These are phyloP conservation scores for Laupala kohalensis DNA, from an alignment of 1,140 invertebrate species.

Conservation along the genomic window DNA sequence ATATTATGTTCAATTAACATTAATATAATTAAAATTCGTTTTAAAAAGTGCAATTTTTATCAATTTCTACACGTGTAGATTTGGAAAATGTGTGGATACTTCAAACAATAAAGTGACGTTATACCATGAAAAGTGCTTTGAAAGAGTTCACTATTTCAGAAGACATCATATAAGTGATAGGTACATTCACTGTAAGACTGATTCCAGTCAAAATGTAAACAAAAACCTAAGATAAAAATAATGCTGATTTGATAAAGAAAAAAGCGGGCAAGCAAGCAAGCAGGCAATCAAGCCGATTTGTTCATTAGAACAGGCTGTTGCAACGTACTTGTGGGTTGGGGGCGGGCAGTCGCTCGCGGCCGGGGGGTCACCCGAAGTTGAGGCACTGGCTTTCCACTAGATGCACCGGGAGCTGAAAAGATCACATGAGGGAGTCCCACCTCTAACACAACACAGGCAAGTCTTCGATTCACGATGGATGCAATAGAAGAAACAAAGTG, in stretches of 20 bases:
- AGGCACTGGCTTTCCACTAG: conserved; percentile 3
- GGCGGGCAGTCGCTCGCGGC: conserved; percentile 1
- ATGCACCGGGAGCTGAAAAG: conserved; percentile 6
- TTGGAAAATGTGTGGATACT: background rate
- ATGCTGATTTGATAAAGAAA: background rate
- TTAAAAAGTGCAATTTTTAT: background rate
- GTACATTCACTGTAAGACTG: background rate
- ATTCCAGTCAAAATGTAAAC: background rate
- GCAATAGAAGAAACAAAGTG: background rate
- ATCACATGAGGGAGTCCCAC: conserved; percentile 3
- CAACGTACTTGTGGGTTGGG: background rate
- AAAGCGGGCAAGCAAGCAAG: background rate
- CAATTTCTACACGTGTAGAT: background rate
- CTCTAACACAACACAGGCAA: background rate
- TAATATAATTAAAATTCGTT: background rate
- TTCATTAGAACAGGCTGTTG: background rate
- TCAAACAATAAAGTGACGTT: background rate
- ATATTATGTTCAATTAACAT: too few relatives aligned
- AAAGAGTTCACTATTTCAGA: too few relatives aligned
- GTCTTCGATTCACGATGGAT: background rate
- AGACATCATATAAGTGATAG: too few relatives aligned
- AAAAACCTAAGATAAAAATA: background rate
- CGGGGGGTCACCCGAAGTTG: background rate
- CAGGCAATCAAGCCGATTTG: background rate
- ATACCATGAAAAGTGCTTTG: too few relatives aligned